phyloP scores from a whole-genome alignment of 92 coral and sea anemone species.

The Actinernus sp. region DNA sequence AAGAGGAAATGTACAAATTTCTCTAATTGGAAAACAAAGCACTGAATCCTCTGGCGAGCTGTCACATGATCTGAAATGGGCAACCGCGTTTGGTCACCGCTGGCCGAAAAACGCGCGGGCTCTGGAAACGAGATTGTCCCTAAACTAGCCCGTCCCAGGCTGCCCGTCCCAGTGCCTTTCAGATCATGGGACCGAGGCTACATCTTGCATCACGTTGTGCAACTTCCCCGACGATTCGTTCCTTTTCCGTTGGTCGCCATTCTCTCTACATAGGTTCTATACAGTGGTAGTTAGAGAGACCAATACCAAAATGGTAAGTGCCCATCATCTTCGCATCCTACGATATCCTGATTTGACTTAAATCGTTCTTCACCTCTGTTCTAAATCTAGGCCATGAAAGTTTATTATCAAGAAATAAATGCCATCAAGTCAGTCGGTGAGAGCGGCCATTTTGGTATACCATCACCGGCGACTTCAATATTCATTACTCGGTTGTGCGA shows the following conservation, averaged over 20 bases:
- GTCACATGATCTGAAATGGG: too few relatives aligned
- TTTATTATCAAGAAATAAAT: neutral
- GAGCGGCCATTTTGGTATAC: neutral
- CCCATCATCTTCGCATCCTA: constrained; percentile 86
- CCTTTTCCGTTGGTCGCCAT: constrained; percentile 83
- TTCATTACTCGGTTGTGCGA: neutral
- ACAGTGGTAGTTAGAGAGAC: constrained; percentile 51
- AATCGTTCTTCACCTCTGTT: neutral
- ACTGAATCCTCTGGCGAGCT: too few relatives aligned
- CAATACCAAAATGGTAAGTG: constrained; percentile 88
- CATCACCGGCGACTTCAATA: neutral
- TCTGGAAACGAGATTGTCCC: too few relatives aligned
- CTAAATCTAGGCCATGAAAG: neutral
- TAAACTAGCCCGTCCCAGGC: too few relatives aligned
- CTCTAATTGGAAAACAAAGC: too few relatives aligned
- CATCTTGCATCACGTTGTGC: constrained; percentile 76
- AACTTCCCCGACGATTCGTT: constrained; percentile 41
- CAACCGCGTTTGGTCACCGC: too few relatives aligned
- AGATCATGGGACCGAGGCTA: constrained; percentile 59
- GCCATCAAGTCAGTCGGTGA: neutral
- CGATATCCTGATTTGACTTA: constrained; percentile 38
- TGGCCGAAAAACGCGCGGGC: too few relatives aligned
- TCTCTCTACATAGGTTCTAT: constrained; percentile 26
- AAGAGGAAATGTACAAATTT: too few relatives aligned
- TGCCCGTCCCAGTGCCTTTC: too few relatives aligned